Evolutionary conservation across 2,888 invertebrate genomes (phyloP).

Genomic region (Lithophane semibrunnea): DNA sequence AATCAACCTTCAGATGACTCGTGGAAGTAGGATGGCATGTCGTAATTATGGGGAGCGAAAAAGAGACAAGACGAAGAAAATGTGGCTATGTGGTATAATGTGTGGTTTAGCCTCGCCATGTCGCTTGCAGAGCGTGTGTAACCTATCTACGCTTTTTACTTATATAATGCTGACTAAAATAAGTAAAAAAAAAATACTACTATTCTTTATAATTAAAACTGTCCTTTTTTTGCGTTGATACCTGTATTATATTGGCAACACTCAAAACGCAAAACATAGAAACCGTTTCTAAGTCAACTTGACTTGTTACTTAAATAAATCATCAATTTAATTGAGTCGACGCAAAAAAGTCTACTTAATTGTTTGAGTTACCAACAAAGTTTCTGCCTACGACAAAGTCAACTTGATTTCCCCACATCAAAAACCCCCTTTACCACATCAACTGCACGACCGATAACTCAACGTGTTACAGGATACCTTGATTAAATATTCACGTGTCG

Average conservation of each 20-base stretch:
- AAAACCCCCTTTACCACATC: conserved; percentile 31
- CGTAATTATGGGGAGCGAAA: too few species aligned
- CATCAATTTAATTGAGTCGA: background rate
- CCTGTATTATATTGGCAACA: background rate
- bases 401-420: conserved; percentile 8
- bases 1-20: too few species aligned
- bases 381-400: background rate
- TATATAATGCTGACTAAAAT: background rate
- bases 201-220: background rate
- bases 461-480: conserved; percentile 22
- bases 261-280: background rate
- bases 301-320: background rate
- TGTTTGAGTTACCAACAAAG: background rate
- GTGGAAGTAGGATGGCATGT: too few species aligned
- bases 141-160: too few species aligned
- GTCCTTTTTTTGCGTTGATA: background rate
- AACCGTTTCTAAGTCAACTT: background rate
- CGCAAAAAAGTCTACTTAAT: background rate
- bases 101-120: too few species aligned
- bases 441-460: conserved; percentile 11
- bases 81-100: too few species aligned
- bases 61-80: too few species aligned
- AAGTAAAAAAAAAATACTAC: background rate
- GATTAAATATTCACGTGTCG: conserved; percentile 52
- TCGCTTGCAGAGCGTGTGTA: too few species aligned